Base-by-base conservation (phyloP, 2,888 invertebrate species). In the Limnephilus lunatus region DNA sequence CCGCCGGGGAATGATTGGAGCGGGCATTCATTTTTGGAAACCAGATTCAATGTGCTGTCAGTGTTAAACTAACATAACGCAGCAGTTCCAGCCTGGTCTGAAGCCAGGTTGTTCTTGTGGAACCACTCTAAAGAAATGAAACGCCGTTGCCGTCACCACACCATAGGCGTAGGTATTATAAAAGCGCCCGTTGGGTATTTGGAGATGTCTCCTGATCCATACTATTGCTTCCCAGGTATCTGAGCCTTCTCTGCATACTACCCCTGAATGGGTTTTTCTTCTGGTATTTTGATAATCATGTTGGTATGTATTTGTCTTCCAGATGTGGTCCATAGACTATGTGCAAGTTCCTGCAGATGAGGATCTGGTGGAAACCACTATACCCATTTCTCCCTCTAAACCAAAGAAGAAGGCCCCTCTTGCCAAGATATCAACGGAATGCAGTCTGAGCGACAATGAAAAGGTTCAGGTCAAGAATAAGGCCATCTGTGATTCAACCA, bases 251-350 rank as follows among this genome's bases (percentile, higher is more conserved):
- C 19, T 19, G 25, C 7, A 68, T 25, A 14, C 39, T 9, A 31
- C 4, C 9, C 25, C 2, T 85, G 35, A 25, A 85, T 68, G 7
- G 68, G 68, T 68, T 19, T 68, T 25, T 68, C 68, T 19, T 7
- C 44, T 31, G 25, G 53, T 68, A 14, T 90, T 7, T 44, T 82
- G 14, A 39, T 32, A 68, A n/a, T 53, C 53, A 48, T 48, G 14
- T 14, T 15, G 15, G 25, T 68, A 68, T 68, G 25, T 68, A 68
- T 68, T 53, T 91, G 90, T 93, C 88, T 93, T 94, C 14, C 94
- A 99, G 98, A 99, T 99, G 99, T 99, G 99, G 99, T 99, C 99
- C 15, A 97, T 99, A 94, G 99, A 99, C 95, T 99, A 99, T 95
- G 97, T 98, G 87, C 98, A 98, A 96, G 98, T 98, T 88, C 98